Evolutionary conservation across 2,888 invertebrate genomes (phyloP).

Genomic region (Aproaerema taeniolella): DNA sequence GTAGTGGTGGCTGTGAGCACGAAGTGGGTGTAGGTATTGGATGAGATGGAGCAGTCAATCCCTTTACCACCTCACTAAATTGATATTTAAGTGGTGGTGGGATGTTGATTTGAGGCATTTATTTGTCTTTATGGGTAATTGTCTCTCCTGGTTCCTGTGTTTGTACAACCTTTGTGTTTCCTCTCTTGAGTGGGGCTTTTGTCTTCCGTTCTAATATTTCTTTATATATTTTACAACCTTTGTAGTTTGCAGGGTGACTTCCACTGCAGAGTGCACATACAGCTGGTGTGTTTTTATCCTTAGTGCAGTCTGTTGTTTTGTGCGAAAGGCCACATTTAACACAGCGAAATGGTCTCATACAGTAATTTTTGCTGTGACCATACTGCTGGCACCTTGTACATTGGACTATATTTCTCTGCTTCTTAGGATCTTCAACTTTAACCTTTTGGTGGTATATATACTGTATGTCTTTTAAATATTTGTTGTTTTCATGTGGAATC

Average conservation of each 20-base stretch:
- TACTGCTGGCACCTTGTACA: conserved; percentile 24
- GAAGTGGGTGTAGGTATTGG: neutral
- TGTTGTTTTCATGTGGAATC: conserved; percentile 16
- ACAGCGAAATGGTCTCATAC: conserved; percentile 22
- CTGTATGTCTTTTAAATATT: conserved; percentile 8
- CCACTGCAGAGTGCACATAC: conserved; percentile 19
- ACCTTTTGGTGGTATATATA: conserved; percentile 17
- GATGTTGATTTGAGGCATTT: neutral
- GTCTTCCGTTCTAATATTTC: conserved; percentile 14
- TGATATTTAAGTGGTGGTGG: neutral
- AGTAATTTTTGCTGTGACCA: conserved; percentile 24
- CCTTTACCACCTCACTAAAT: neutral
- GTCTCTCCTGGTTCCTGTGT: neutral
- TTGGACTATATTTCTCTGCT: conserved; percentile 17
- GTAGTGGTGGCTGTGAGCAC: neutral
- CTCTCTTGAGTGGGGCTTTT: neutral
- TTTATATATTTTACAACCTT: conserved; percentile 19
- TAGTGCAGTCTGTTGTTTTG: conserved; percentile 20
- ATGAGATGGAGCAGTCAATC: neutral
- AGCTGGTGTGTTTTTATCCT: conserved; percentile 19
- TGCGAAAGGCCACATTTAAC: conserved; percentile 23
- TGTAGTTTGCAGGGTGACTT: conserved; percentile 18
- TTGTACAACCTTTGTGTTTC: neutral
- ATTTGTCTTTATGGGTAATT: neutral
- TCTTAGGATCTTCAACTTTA: conserved; percentile 19